Evolutionary conservation across 1,140 invertebrate genomes (phyloP), one percentile per base, ranked within the genome.

Genomic region (Cephus cinctus): DNA sequence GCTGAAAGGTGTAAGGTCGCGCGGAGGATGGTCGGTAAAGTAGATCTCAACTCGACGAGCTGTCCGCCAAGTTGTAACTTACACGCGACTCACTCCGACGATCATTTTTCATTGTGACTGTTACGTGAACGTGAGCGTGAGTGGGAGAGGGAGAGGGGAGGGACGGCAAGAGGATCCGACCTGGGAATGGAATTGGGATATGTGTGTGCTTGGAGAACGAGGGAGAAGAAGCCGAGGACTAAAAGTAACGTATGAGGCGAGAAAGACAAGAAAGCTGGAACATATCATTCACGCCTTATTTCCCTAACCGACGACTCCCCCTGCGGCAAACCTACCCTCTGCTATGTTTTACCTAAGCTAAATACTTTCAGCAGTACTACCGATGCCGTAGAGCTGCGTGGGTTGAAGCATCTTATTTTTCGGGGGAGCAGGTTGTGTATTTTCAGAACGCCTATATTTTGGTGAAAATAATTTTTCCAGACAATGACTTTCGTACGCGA

Each of bases 101-200:
- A 31, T 41, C 43, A 59, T 59, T 59, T 48, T 50, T 59, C 57
- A 52, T 48, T 46, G 47, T n/a, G 35, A 20, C 32, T 39, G 22
- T 19, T 19, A 30, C 27, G 27, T 30, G 19, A 25, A 12, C 23
- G 9, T 6, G 4, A 43, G 11, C 41, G 15, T 9, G 1, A 30
- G 27, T 12, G 9, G 12, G 35, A 1, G 25, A 4, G n/a, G 16
- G 30, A 19, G 23, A 14, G 15, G 16, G 11, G 2, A n/a, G 3
- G 8, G 42, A 51, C 30, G 15, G 12, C 30, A 16, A 16, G 43
- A 27, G 11, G 35, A 36, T 9, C 6, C 11, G 8, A 36, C 8
- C 11, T 16, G 16, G 35, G 16, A 8, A 9, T 9, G 14, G 35
- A 16, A 36, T 16, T 16, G 35, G 35, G 15, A 27, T 6, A 27